A percentile compares a stretch with the other conserved stretches of the same genome.
Evolutionary conservation across 2,113 vertebrate species (phyloP).

Genomic region (Indicator indicator): DNA sequence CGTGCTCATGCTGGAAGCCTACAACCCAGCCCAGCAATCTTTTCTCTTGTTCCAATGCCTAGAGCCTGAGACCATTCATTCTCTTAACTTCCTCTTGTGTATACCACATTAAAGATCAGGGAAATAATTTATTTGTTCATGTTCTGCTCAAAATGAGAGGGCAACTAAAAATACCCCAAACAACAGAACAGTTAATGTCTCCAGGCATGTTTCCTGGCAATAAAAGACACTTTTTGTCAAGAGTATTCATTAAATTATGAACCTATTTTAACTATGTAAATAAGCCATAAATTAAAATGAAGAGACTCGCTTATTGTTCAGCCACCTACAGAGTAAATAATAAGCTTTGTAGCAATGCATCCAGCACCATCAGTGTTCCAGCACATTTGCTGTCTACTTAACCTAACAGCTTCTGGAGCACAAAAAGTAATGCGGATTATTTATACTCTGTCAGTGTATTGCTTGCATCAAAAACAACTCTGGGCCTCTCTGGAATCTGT

Average conservation of each 20-base stretch:
- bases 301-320: not conserved
- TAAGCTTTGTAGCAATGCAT: not conserved
- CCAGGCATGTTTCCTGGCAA: not conserved
- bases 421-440: not conserved
- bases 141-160: not conserved
- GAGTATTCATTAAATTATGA: constrained; percentile 1
- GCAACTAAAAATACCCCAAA: not conserved
- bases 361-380: not conserved
- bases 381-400: not conserved
- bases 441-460: not conserved
- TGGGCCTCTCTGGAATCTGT: not conserved
- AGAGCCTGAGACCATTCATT: not conserved
- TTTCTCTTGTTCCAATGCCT: not conserved
- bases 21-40: not conserved
- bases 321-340: not conserved
- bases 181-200: not conserved
- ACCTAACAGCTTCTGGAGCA: not conserved
- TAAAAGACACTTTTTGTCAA: not conserved
- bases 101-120: constrained; percentile 21
- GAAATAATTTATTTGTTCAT: not conserved
- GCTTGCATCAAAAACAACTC: not conserved
- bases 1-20: not conserved
- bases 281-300: not conserved
- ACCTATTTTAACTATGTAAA: not conserved
- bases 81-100: not conserved